Evolutionary conservation across 1,140 invertebrate species (phyloP), one percentile per base, ranked within the genome.

Genomic region (Pseudomyrmex cubaensis): DNA sequence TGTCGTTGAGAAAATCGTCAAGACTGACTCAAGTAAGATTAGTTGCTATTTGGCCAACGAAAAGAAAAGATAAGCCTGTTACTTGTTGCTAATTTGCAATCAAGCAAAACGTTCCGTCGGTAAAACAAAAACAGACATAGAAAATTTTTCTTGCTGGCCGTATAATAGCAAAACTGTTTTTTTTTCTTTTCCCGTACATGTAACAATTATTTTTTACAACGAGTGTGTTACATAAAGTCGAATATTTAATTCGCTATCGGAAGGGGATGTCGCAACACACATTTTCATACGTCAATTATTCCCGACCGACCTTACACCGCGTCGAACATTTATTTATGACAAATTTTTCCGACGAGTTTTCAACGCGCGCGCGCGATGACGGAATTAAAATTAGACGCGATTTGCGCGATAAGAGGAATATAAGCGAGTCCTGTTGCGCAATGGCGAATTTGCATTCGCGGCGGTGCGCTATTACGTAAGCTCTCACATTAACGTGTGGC

Each of bases 361-460:
- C 61, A 48, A 52, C 50, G 9, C 63, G n/a, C 25, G 4, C 13
- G 12, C 25, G 20, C 66, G 3, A 70, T 17, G 20, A n/a, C 20
- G 44, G 44, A 48, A 80, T 61, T 70, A 56, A 80, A 72, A 80
- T 80, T 61, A 80, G 70, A 75, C 72, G 50, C 46, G 17, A 63
- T 75, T 61, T 63, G 35, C 22, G 20, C 61, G 73, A 82, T 82
- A 82, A 62, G 46, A 70, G 44, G 35, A 35, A 35, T 35, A 82
- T 50, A 82, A 1, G 48, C 48, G 59, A 74, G 50, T 48, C 56
- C 52, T 12, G 17, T 82, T 82, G 54, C 66, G 76, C 70, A 75
- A 75, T 52, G 13, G 15, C 20, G 48, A 75, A 82, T 82, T 82
- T 82, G 61, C 70, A 75, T 82, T 63, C 48, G 78, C 59, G 10